Evolutionary conservation across 2,113 vertebrate species (phyloP).

Genomic region (Psittacus erithacus): DNA sequence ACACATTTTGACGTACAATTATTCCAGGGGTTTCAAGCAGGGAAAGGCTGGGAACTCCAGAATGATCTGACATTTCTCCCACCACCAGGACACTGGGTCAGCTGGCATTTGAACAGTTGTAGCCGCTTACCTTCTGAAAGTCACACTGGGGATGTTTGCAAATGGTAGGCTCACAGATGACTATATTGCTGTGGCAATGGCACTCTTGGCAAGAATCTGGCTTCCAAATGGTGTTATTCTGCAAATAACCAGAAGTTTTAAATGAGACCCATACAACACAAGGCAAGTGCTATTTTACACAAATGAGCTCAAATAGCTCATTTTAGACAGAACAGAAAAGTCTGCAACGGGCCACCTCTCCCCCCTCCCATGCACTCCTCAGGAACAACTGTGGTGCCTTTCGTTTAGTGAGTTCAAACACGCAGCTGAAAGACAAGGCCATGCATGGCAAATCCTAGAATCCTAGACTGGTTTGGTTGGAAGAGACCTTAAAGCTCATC

Average conservation of each 20-base stretch:
- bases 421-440: background rate
- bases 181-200: conserved; percentile 78
- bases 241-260: conserved; percentile 44
- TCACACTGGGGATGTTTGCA: conserved; percentile 87
- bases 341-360: background rate
- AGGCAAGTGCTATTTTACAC: background rate
- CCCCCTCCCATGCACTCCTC: background rate
- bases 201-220: conserved; percentile 88
- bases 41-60: background rate
- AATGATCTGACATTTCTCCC: background rate
- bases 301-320: background rate
- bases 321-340: background rate
- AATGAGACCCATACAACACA: background rate
- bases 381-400: background rate
- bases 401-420: background rate
- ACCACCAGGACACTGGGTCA: background rate
- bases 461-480: background rate
- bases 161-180: conserved; percentile 77
- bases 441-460: background rate
- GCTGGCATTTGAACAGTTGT: background rate
- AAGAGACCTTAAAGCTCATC: background rate
- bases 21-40: background rate
- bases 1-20: background rate
- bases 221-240: conserved; percentile 90
- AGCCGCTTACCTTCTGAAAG: conserved; percentile 82